A percentile compares a stretch with the other conserved stretches of the same genome.
Evolutionary conservation across 2,888 invertebrate species (phyloP).

Genomic region (Odiellus spinosus): DNA sequence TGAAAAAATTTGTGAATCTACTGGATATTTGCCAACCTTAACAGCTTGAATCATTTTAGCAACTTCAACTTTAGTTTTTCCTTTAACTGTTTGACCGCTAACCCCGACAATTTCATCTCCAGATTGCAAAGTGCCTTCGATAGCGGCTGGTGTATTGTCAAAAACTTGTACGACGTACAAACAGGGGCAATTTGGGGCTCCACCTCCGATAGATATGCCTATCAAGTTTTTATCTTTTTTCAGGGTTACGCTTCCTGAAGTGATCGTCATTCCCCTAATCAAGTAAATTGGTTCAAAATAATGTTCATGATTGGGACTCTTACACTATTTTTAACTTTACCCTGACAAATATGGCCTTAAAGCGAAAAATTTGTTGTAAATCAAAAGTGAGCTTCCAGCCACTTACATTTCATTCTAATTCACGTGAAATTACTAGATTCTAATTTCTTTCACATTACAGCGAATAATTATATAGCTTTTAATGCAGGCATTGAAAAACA

Average conservation of each 20-base stretch:
- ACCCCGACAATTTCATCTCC: slow-evolving; percentile 95
- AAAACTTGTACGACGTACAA: slow-evolving; percentile 97
- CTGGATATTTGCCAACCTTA: slow-evolving; percentile 50
- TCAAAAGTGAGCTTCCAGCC: too few relatives aligned
- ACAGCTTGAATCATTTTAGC: slow-evolving; percentile 97
- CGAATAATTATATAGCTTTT: too few relatives aligned
- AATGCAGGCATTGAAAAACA: too few relatives aligned
- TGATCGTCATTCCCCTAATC: slow-evolving; percentile 90
- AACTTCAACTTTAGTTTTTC: slow-evolving; percentile 63
- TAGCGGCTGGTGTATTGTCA: slow-evolving; percentile 88
- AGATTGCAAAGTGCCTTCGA: slow-evolving; percentile 82
- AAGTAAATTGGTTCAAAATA: slow-evolving; percentile 1
- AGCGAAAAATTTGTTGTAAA: too few relatives aligned
- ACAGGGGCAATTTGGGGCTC: slow-evolving; percentile 86
- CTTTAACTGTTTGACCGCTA: slow-evolving; percentile 80
- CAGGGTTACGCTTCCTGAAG: slow-evolving; percentile 76
- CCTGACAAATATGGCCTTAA: too few relatives aligned
- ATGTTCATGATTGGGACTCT: background rate
- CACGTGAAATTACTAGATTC: too few relatives aligned
- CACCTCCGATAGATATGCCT: slow-evolving; percentile 96
- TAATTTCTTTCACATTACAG: too few relatives aligned
- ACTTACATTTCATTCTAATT: too few relatives aligned
- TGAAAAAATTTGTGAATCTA: too few relatives aligned
- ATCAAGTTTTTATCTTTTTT: slow-evolving; percentile 85
- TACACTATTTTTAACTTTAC: too few relatives aligned